Evolutionary conservation across 2,888 invertebrate genomes (phyloP).

Genomic region (Apamea monoglypha): DNA sequence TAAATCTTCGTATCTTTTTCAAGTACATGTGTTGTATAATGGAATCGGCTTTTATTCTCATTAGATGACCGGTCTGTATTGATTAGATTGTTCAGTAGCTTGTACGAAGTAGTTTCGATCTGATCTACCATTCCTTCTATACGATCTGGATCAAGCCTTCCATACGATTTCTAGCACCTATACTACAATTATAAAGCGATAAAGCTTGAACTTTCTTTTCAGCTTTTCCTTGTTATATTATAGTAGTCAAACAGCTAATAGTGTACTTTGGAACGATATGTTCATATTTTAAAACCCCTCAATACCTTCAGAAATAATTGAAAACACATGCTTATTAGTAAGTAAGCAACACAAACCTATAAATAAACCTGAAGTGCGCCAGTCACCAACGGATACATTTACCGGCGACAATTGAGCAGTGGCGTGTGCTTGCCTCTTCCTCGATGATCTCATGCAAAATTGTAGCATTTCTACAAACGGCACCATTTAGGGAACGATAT

Average conservation of each 20-base stretch:
- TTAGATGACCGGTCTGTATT: neutral
- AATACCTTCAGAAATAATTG: neutral
- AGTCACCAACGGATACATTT: constrained; percentile 68
- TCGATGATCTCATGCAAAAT: constrained; percentile 80
- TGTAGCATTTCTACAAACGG: constrained; percentile 74
- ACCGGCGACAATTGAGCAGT: constrained; percentile 71
- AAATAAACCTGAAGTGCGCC: constrained; percentile 54
- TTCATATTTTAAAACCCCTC: neutral
- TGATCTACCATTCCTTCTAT: too few species aligned
- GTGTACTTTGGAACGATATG: neutral
- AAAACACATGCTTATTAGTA: constrained; percentile 29
- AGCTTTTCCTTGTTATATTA: too few species aligned
- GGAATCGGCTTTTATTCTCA: neutral
- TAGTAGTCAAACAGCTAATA: too few species aligned
- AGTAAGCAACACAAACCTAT: constrained; percentile 36
- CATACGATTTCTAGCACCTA: too few species aligned
- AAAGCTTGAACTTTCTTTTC: too few species aligned
- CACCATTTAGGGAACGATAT: constrained; percentile 69
- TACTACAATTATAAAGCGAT: too few species aligned
- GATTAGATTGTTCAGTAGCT: neutral
- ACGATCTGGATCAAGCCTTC: too few species aligned
- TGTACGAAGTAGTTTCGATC: neutral
- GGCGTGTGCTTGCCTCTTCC: constrained; percentile 72
- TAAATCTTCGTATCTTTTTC: neutral
- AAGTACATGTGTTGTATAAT: neutral